Percentiles rank a stretch among this genome's conserved stretches.
Conservation (phyloP, 2,888 invertebrate species). For the Atethmia centrago region DNA sequence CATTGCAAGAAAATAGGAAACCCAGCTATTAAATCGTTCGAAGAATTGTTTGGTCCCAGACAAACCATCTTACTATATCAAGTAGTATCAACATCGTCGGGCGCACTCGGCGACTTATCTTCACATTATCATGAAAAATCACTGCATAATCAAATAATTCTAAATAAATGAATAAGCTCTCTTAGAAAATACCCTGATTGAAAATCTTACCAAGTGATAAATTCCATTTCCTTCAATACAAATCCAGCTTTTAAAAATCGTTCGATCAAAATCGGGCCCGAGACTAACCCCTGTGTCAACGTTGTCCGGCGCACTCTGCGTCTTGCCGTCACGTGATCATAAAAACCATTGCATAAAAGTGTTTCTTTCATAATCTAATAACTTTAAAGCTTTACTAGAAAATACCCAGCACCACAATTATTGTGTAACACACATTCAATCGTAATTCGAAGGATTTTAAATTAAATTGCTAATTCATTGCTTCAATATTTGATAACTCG, state of each 20-base stretch:
- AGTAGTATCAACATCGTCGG: neutral
- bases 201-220: neutral
- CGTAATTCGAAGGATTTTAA: neutral
- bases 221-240: neutral
- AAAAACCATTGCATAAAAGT: neutral
- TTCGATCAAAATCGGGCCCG: conserved; percentile 12
- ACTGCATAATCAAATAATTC: neutral
- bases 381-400: neutral
- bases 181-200: neutral
- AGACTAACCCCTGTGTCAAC: neutral
- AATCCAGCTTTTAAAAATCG: conserved; percentile 10
- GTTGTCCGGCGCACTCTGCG: neutral
- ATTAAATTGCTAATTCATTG: no score
- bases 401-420: neutral
- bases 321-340: neutral
- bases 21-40: conserved; percentile 3
- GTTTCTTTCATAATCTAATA: neutral
- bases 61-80: conserved; percentile 1
- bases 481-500: no score
- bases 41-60: neutral
- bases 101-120: neutral
- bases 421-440: no score
- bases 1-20: neutral
- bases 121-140: neutral
- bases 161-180: neutral